phyloP scores from a whole-genome alignment of 92 coral and sea anemone genomes.

The Palythoa grandis region DNA sequence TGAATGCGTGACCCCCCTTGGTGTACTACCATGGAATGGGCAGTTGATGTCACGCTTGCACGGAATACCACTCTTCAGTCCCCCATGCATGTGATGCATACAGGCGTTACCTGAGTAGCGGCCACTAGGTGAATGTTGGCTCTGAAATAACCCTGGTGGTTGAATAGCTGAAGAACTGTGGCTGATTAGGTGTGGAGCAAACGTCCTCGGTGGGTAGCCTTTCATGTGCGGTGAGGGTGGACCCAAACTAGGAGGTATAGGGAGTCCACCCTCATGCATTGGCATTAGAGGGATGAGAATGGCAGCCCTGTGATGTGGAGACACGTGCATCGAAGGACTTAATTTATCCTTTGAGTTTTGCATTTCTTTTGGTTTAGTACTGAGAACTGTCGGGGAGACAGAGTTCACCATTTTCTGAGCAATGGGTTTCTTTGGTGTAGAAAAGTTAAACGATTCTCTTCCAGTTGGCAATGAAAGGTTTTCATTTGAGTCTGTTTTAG shows the following conservation, averaged over 20 bases:
- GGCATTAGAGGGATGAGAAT: conserved; percentile 88
- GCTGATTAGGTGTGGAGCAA: conserved; percentile 94
- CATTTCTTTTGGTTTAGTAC: conserved; percentile 27
- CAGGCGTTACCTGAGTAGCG: conserved; percentile 77
- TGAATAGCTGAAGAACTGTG: conserved; percentile 74
- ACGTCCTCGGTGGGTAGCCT: conserved; percentile 88
- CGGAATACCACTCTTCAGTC: conserved; percentile 76
- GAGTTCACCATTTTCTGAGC: conserved; percentile 78
- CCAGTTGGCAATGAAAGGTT: conserved; percentile 48
- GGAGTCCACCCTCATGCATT: conserved; percentile 88
- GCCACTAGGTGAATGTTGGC: conserved; percentile 67
- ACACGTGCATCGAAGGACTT: conserved; percentile 74
- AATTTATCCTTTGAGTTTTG: conserved; percentile 71
- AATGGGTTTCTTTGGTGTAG: conserved; percentile 69
- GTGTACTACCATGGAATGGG: conserved; percentile 92
- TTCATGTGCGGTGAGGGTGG: conserved; percentile 85
- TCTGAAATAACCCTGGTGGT: conserved; percentile 70
- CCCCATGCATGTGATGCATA: conserved; percentile 83
- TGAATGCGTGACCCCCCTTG: conserved; percentile 69
- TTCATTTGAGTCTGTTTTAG: conserved; percentile 51
- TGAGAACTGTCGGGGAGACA: conserved; percentile 88
- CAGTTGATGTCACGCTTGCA: conserved; percentile 95
- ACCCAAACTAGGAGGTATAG: conserved; percentile 77
- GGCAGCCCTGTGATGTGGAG: conserved; percentile 89
- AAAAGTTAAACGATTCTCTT: conserved; percentile 46